Conservation (phyloP, 2,797 vertebrate genomes). For the Prunella strophiata region DNA sequence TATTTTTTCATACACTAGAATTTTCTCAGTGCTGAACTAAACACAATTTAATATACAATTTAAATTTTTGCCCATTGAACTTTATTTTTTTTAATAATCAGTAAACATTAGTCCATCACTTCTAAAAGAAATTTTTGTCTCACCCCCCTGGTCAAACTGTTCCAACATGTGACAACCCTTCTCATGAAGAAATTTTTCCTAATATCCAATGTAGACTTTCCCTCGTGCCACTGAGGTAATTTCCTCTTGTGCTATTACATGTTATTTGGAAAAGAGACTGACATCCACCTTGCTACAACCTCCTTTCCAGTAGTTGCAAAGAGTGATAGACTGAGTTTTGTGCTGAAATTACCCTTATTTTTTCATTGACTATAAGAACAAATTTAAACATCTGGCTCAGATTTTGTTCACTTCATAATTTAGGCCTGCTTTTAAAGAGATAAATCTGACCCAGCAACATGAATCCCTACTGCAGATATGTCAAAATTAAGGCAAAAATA, state of each 20-base stretch:
- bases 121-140: not conserved
- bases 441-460: not conserved
- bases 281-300: not conserved
- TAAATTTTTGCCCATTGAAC: not conserved
- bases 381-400: not conserved
- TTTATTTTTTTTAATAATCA: not conserved
- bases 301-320: not conserved
- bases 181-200: not conserved
- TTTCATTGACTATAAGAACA: not conserved
- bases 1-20: not conserved
- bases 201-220: not conserved
- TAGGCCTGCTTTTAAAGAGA: not conserved
- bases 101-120: not conserved
- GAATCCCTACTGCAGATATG: not conserved
- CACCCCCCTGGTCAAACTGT: not conserved
- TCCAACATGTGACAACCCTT: accelerated
- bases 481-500: not conserved
- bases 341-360: not conserved
- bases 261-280: not conserved
- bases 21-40: not conserved
- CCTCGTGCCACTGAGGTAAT: not conserved
- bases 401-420: not conserved
- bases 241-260: not conserved
- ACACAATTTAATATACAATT: not conserved
- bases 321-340: not conserved